Base-by-base conservation (phyloP, 1,140 invertebrate species). In the Tachypleus tridentatus region DNA sequence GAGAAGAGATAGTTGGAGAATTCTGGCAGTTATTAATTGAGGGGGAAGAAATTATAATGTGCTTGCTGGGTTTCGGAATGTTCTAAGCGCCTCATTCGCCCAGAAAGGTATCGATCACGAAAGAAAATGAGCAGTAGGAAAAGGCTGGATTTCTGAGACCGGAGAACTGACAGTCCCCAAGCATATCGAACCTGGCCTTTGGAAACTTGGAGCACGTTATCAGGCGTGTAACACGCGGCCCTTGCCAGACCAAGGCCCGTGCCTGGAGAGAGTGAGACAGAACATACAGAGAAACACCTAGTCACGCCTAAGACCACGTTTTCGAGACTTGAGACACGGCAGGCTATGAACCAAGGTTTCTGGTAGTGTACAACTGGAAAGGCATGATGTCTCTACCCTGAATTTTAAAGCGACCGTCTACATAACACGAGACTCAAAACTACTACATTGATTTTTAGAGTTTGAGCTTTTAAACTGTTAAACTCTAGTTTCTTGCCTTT, bases 11-110 rank as follows among this genome's bases (percentile, higher is more conserved):
- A 29, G n/a, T 29, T 29, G 56, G 47, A 29, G 47, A 57, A 57
- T 29, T 10, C 47, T 65, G 65, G 61, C 65, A 67, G 65, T 59
- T 67, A 67, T 68, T 68, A 68, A 68, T 68, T 65, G 67, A 64
- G 67, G 67, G 64, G 63, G 58, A 54, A 60, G 67, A 68, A 68
- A 68, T 68, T 68, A 68, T 68, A 68, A 68, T 68, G 64, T 65
- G 67, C 61, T 68, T 67, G 66, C 62, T 62, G 66, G 63, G 66
- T 62, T 58, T 61, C 59, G 66, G 58, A 61, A 64, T 64, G 66
- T 64, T 60, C 67, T 60, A 63, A 65, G 64, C 67, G 67, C 49
- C 64, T 64, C 65, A 69, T 69, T 69, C 67, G 67, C 67, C 64
- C 50, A 51, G 58, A 63, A 56, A 63, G 51, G 57, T 63, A 69